A percentile compares a stretch with the other conserved stretches of the same genome.
Evolutionary conservation across 2,797 vertebrate species (phyloP).

Genomic region (Schizopygopsis pylzovi): DNA sequence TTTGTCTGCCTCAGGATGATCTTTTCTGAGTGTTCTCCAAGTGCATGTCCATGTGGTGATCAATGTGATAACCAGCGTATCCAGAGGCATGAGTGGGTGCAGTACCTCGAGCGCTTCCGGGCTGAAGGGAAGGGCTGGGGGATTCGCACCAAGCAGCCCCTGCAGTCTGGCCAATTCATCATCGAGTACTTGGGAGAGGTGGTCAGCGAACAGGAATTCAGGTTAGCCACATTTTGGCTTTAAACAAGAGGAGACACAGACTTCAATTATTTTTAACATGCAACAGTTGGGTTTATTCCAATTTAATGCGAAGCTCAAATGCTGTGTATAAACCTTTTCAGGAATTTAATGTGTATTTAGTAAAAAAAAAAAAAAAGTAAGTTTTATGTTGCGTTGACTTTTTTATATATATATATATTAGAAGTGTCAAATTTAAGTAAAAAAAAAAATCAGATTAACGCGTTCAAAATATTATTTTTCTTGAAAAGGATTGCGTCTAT

Average conservation of each 20-base stretch:
- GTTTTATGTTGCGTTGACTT: no score
- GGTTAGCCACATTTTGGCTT: slow-evolving; percentile 73
- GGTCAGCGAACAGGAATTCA: slow-evolving; percentile 97
- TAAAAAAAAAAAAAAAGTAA: no score
- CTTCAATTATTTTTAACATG: no score
- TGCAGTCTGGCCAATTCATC: slow-evolving; percentile 95
- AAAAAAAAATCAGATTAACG: no score
- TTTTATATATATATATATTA: no score
- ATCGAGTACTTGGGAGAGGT: slow-evolving; percentile 98
- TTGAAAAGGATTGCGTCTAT: no score
- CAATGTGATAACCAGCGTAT: slow-evolving; percentile 96
- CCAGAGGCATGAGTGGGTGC: slow-evolving; percentile 98
- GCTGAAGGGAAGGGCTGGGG: slow-evolving; percentile 98
- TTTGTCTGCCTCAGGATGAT: slow-evolving; percentile 86
- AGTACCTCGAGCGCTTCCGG: slow-evolving; percentile 95
- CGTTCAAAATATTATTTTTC: no score
- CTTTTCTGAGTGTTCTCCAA: slow-evolving; percentile 95
- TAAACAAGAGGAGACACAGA: background rate
- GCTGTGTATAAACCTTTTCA: no score
- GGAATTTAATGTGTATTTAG: no score
- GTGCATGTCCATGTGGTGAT: slow-evolving; percentile 91
- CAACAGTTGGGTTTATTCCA: no score
- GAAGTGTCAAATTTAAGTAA: no score
- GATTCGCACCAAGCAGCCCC: slow-evolving; percentile 93
- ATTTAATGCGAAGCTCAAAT: no score